Evolutionary conservation across 35 echinoderm and acorn worm genomes (phyloP).

Genomic region (Heliocidaris tuberculata): DNA sequence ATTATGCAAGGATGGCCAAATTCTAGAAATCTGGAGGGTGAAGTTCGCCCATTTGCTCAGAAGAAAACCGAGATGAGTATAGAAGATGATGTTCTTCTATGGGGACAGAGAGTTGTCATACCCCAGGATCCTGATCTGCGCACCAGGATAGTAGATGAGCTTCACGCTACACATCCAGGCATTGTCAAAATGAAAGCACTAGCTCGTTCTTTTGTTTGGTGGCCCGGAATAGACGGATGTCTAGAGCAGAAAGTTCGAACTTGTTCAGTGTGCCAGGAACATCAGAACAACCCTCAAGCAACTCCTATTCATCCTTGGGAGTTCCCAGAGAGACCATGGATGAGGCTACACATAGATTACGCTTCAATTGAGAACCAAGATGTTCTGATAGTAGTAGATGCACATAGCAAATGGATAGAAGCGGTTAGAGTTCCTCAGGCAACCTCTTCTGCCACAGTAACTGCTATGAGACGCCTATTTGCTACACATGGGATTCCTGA

Average conservation of each 20-base stretch:
- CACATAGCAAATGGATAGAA: slow-evolving; percentile 64
- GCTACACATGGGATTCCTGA: slow-evolving; percentile 71
- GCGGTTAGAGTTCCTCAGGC: slow-evolving; percentile 50
- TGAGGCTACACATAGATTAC: slow-evolving; percentile 62
- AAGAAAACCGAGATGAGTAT: slow-evolving; percentile 47
- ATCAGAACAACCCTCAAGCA: slow-evolving; percentile 35
- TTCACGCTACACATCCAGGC: slow-evolving; percentile 64
- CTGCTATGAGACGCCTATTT: slow-evolving; percentile 55
- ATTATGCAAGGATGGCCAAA: slow-evolving; percentile 51
- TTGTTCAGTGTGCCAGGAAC: slow-evolving; percentile 46
- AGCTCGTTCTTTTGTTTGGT: slow-evolving; percentile 44
- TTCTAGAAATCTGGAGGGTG: neutral
- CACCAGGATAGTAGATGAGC: slow-evolving; percentile 32
- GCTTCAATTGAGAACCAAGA: slow-evolving; percentile 44
- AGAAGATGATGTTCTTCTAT: slow-evolving; percentile 50
- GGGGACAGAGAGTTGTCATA: slow-evolving; percentile 70
- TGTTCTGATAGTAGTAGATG: slow-evolving; percentile 68
- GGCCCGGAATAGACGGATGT: slow-evolving; percentile 60
- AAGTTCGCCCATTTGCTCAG: slow-evolving; percentile 29
- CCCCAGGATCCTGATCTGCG: slow-evolving; percentile 50
- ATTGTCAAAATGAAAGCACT: slow-evolving; percentile 72
- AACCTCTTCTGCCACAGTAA: slow-evolving; percentile 54
- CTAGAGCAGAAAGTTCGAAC: slow-evolving; percentile 45
- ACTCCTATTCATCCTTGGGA: slow-evolving; percentile 54
- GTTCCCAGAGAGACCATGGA: slow-evolving; percentile 42